These are phyloP conservation scores for Choristoneura fumiferana DNA, from an alignment of 1,140 invertebrate species.

Conservation along the genomic window DNA sequence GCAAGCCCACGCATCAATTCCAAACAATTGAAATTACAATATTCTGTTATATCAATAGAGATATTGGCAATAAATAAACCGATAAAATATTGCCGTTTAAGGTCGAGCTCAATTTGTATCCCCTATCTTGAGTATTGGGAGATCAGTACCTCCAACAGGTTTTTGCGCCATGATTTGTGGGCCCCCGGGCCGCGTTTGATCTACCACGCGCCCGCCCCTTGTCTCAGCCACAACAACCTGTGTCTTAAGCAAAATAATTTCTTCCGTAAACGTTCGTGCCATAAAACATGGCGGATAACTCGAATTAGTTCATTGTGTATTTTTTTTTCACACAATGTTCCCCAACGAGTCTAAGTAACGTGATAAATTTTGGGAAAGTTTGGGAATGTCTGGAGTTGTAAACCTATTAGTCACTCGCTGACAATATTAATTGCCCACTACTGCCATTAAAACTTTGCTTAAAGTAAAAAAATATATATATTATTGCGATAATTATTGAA, in stretches of 20 bases:
- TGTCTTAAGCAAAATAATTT: slow-evolving; percentile 61
- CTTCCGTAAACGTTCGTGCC: not conserved
- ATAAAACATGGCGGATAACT: not conserved
- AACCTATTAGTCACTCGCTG: not conserved
- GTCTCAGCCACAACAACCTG: slow-evolving; percentile 57
- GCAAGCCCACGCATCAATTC: too few relatives aligned
- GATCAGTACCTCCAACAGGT: slow-evolving; percentile 73
- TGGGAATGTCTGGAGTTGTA: not conserved
- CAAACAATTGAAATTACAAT: slow-evolving; percentile 3
- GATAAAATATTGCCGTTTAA: slow-evolving; percentile 71
- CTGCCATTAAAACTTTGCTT: not conserved
- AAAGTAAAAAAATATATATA: too few relatives aligned
- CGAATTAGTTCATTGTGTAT: not conserved
- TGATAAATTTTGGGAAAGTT: slow-evolving; percentile 4
- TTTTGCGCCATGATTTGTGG: slow-evolving; percentile 73
- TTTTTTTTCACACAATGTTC: not conserved
- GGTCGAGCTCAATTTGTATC: slow-evolving; percentile 70
- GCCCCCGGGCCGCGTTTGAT: slow-evolving; percentile 65
- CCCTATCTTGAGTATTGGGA: slow-evolving; percentile 59
- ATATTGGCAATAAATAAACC: slow-evolving; percentile 63
- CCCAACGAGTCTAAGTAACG: not conserved
- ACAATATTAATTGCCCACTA: not conserved
- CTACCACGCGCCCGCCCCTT: slow-evolving; percentile 54
- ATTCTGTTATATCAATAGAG: slow-evolving; percentile 30
- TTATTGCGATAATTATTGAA: too few relatives aligned